Base-by-base conservation (phyloP, 2,113 vertebrate genomes). In the Leptosomus discolor region DNA sequence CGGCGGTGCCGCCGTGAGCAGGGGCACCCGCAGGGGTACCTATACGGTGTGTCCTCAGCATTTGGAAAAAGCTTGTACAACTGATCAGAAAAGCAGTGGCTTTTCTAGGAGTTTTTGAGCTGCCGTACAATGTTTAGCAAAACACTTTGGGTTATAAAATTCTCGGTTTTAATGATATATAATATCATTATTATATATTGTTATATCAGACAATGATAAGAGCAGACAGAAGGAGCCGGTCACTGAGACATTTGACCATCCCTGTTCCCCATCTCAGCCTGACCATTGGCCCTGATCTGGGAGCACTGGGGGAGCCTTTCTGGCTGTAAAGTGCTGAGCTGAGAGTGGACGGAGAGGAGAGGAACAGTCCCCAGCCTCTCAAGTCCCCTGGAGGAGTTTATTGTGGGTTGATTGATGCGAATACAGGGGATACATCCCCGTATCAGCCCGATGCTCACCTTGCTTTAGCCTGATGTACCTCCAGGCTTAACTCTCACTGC, bases 1-100 rank as follows among this genome's bases (percentile, higher is more conserved):
- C 12, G 37, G 22, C 53, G 11, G 57, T 11, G 45, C 45, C 34
- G 16, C 12, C 4, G 6, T 60, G 22, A 13, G 43, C 50, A 80
- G 83, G 57, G 43, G 45, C 16, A 13, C 24, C 37, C 23, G 16
- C 45, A 45, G 63, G 29, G 64, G 10, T 11, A 7, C 0, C 1
- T 2, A 2, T 3, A 8, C 2, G 0, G 24, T 0, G 5, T 12
- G 19, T 17, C 57, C n/a, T 58, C 34, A 54, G 58, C 34, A 0
- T 22, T 6, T 45, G 73, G 46, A 29, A 29, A 64, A 79, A 56
- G 5, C 13, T n/a, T 14, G 3, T 5, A 20, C 18, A 12, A 3
- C 19, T 27, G 43, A 9, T 4, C 4, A 23, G 57, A 32, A 57
- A 56, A n/a, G 9, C 50, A 26, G 22, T 15, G 75, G 26, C 24